These are phyloP conservation scores for Drosophila kohkoa DNA, from an alignment of 1,140 invertebrate species.

Conservation along the genomic window DNA sequence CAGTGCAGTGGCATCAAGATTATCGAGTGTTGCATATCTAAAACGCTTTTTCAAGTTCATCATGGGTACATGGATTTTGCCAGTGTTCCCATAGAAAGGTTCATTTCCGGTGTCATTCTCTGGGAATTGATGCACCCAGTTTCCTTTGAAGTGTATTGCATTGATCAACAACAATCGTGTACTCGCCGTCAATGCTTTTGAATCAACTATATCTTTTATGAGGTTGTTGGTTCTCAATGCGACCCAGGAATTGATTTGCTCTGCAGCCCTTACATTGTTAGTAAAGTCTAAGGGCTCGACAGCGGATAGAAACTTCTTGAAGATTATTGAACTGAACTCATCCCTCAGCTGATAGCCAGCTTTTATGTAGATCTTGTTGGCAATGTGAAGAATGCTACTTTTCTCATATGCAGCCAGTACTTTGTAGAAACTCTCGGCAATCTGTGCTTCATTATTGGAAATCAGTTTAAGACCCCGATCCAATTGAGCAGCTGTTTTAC, in stretches of 20 bases:
- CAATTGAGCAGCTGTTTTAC: slow-evolving; percentile 86
- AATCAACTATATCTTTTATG: slow-evolving; percentile 77
- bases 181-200: slow-evolving; percentile 56
- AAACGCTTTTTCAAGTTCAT: slow-evolving; percentile 85
- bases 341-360: slow-evolving; percentile 50
- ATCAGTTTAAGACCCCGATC: slow-evolving; percentile 84
- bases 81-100: slow-evolving; percentile 60
- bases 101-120: slow-evolving; percentile 50
- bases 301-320: slow-evolving; percentile 22
- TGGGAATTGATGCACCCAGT: slow-evolving; percentile 66
- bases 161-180: slow-evolving; percentile 87
- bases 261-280: slow-evolving; percentile 67
- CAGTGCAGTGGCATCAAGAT: slow-evolving; percentile 65
- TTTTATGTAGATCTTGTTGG: slow-evolving; percentile 79
- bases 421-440: too few species aligned
- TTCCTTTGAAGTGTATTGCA: slow-evolving; percentile 88
- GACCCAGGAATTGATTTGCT: slow-evolving; percentile 87
- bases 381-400: slow-evolving; percentile 40
- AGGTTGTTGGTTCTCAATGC: too few species aligned
- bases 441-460: slow-evolving; percentile 28
- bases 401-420: too few species aligned
- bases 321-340: slow-evolving; percentile 58
- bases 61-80: slow-evolving; percentile 84
- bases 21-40: slow-evolving; percentile 57
- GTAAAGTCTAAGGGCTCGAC: slow-evolving; percentile 85